phyloP scores from a whole-genome alignment of 2,113 vertebrate species.

The Pimephales promelas region DNA sequence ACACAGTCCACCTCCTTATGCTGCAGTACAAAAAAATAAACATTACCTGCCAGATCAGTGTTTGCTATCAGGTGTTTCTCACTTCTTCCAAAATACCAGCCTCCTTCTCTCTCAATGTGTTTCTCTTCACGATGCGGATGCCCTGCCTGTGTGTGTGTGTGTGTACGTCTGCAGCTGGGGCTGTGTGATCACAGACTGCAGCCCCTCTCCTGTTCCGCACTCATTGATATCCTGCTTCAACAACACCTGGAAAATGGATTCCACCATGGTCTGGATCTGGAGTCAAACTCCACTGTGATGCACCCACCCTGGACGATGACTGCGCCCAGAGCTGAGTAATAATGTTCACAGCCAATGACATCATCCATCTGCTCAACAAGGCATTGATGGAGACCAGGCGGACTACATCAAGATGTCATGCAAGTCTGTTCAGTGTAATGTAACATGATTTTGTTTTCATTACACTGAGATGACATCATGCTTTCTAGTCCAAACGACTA shows the following conservation, averaged over 20 bases:
- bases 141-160: conserved; percentile 12
- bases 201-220: conserved; percentile 35
- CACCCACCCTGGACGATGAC: neutral
- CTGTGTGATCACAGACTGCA: conserved; percentile 46
- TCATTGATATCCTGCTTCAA: conserved; percentile 29
- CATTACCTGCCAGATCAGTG: conserved; percentile 4
- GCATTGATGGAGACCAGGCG: conserved; percentile 28
- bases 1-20: neutral
- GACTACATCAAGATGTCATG: neutral
- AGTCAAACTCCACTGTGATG: conserved; percentile 13
- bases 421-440: neutral
- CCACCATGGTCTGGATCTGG: conserved; percentile 48
- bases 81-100: neutral
- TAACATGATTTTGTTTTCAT: neutral
- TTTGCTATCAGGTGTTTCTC: neutral
- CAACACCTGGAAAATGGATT: conserved; percentile 56
- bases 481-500: neutral
- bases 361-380: conserved; percentile 12
- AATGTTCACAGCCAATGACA: conserved; percentile 34
- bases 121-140: conserved; percentile 1
- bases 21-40: neutral
- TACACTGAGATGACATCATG: conserved; percentile 4
- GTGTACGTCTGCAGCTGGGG: conserved; percentile 15
- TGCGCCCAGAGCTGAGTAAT: conserved; percentile 21
- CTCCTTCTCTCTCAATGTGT: neutral